Base-by-base conservation (phyloP, 1,140 invertebrate species). In the Drosophila chauvacae region DNA sequence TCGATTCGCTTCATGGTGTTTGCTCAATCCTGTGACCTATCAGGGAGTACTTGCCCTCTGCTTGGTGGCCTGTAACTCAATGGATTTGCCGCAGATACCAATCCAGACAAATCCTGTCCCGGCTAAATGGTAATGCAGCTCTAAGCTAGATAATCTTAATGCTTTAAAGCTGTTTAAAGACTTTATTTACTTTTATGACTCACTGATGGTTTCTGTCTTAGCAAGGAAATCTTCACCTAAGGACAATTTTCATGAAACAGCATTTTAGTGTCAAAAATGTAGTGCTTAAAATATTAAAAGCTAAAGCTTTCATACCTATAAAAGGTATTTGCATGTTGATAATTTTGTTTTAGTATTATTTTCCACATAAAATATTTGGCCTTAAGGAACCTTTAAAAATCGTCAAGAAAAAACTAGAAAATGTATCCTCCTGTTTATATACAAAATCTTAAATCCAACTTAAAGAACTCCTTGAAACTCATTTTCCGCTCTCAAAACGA, bases 1-100 rank as follows among this genome's bases (percentile, higher is more conserved):
- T 58, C 35, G 65, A 50, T 26, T 26, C 42, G 66, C 28, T 72
- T 50, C 65, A 72, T 70, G 65, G 50, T 68, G 41, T 70, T 45
- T 71, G 65, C 68, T 39, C 51, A 41, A 57, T 41, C 35, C 18
- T 28, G 20, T 30, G 35, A 2, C 16, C 57, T 62, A 18, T 13
- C 11, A 7, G 14, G 14, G 20, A 61, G 57, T 35, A 42, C 9
- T 33, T 48, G 16, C 20, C 20, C 20, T 18, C 35, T 16, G 16
- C 23, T 14, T 6, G 13, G 4, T 13, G 23, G 28, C 20, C 7
- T 62, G 7, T 5, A 20, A 26, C 20, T 41, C 9, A 33, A 26
- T 9, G 11, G 18, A 33, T 18, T 44, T 62, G 0, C 18, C 20
- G 1, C 35, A 26, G 9, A 44, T 16, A 13, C 20, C 13, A 6